Evolutionary conservation across 2,797 vertebrate genomes (phyloP), one percentile per base, ranked within the genome.

Genomic region (Triplophysa bombifrons): DNA sequence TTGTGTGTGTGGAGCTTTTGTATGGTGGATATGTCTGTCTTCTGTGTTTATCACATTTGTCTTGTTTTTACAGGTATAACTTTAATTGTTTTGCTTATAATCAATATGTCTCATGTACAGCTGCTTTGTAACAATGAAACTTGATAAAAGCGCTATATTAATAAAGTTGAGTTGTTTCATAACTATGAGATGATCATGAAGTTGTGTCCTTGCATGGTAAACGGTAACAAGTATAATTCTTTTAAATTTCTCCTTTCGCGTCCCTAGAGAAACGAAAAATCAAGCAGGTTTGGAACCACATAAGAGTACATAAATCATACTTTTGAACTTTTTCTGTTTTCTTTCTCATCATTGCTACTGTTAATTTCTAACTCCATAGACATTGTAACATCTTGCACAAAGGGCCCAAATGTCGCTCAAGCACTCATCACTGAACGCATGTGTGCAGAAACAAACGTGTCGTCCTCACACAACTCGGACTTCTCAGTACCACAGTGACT

Each of bases 391-490:
- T 68, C 65, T 3, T 30, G 16, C n/a, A 48, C 51, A 69, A 77
- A 60, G 8, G 25, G 58, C 55, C 17, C 19, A 68, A 68, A 68
- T 48, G 65, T 68, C 64, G 44, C 41, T 77, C 55, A 25, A 48
- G 20, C 30, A 71, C 63, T 58, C 9, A 64, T 71, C 58, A 53
- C 16, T 38, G 44, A 8, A 51, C 17, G n/a, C 67, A 53, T 44
- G 68, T 65, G 72, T 78, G 72, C 68, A 56, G 60, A 72, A 79
- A 79, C 76, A 72, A 51, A 79, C 44, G 76, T 78, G 76, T 72
- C 76, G 65, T 56, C 64, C 76, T 55, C 72, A 61, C 60, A 55
- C 58, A 78, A 71, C 68, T 51, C 27, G 2, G 67, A 56, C 46
- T 72, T 60, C 69, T 79, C 76, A 38, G 58, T 69, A 61, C 46